phyloP scores from a whole-genome alignment of 1,140 invertebrate genomes.

The Dendrolimus kikuchii region DNA sequence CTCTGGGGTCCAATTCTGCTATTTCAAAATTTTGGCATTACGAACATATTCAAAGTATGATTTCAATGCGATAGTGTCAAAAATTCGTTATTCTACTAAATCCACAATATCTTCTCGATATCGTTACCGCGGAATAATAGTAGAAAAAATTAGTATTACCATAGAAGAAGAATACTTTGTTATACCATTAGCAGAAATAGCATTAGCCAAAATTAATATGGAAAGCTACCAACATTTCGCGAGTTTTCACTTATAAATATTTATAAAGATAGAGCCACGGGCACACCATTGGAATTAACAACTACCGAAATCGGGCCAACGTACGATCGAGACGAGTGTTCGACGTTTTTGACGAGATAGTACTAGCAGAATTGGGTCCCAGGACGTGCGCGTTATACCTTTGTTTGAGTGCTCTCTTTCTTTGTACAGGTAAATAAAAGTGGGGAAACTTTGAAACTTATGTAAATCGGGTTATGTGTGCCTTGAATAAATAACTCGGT shows the following conservation, averaged over 20 bases:
- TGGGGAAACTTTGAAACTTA: conserved; percentile 31
- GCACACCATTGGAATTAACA: too few species aligned
- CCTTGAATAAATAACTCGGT: conserved; percentile 32
- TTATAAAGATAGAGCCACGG: too few species aligned
- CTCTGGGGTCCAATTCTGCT: conserved; percentile 11
- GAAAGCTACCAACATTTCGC: too few species aligned
- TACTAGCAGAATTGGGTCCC: conserved; percentile 5
- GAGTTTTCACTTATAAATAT: too few species aligned
- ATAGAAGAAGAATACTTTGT: too few species aligned
- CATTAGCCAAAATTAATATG: too few species aligned
- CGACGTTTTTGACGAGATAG: too few species aligned
- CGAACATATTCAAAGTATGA: not conserved
- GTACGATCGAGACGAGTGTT: too few species aligned
- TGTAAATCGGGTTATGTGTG: conserved; percentile 36
- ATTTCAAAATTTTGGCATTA: not conserved
- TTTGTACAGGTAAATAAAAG: conserved; percentile 28
- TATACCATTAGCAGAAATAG: too few species aligned
- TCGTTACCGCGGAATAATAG: too few species aligned
- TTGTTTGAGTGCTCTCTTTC: conserved; percentile 24
- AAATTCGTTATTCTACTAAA: not conserved
- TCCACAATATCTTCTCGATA: not conserved
- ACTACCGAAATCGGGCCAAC: too few species aligned
- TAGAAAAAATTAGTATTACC: too few species aligned
- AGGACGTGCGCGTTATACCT: conserved; percentile 23
- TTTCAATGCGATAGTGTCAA: not conserved